Percentiles rank a stretch among this genome's conserved stretches.
phyloP scores from a whole-genome alignment of 2,797 vertebrate species.

The Hozukius guyotensis region DNA sequence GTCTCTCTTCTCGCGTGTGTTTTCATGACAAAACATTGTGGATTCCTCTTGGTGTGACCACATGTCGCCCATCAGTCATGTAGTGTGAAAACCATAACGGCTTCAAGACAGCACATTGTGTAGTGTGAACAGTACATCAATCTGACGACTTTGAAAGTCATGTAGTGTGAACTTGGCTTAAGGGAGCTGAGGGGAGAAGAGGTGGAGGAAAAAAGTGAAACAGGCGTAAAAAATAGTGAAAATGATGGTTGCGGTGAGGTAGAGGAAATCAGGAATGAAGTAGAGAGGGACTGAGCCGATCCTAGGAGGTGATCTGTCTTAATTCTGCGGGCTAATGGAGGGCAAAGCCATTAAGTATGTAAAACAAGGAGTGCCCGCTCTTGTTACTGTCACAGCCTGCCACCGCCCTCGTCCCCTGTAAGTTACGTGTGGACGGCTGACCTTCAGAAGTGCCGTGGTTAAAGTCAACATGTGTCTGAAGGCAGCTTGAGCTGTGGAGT shows the following conservation, averaged over 20 bases:
- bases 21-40: neutral
- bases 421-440: slow-evolving; percentile 41
- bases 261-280: slow-evolving; percentile 19
- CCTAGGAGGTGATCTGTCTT: slow-evolving; percentile 77
- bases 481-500: slow-evolving; percentile 15
- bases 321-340: slow-evolving; percentile 79
- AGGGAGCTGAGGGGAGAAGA: slow-evolving; percentile 22
- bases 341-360: slow-evolving; percentile 77
- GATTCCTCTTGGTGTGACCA: neutral
- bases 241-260: neutral
- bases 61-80: neutral
- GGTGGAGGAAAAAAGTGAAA: slow-evolving; percentile 2
- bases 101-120: neutral
- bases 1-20: neutral
- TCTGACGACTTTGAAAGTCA: neutral
- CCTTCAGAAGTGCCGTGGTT: slow-evolving; percentile 41
- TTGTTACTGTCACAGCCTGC: slow-evolving; percentile 65
- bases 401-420: slow-evolving; percentile 10
- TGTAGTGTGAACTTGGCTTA: neutral
- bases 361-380: slow-evolving; percentile 68
- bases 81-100: neutral
- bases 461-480: slow-evolving; percentile 31
- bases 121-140: neutral
- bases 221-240: neutral
- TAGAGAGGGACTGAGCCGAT: slow-evolving; percentile 40